A percentile compares a stretch with the other conserved stretches of the same genome.
Evolutionary conservation across 1,140 invertebrate genomes (phyloP).

Genomic region (Branchinecta lindahli): DNA sequence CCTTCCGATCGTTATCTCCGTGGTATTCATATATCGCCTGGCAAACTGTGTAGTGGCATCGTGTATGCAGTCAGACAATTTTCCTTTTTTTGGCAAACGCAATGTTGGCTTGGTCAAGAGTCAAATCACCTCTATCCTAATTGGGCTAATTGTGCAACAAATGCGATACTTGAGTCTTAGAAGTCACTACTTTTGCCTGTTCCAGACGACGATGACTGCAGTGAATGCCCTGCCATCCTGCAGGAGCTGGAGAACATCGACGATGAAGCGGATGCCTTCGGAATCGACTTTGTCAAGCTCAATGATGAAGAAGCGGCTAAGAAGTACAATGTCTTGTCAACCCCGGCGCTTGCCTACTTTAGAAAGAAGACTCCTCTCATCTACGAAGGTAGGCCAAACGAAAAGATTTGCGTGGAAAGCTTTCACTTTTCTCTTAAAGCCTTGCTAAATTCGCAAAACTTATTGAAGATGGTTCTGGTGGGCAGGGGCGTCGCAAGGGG

Average conservation of each 20-base stretch:
- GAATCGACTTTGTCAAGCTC: constrained; percentile 89
- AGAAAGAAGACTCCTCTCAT: constrained; percentile 67
- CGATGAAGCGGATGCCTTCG: constrained; percentile 77
- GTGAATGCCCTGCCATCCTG: constrained; percentile 72
- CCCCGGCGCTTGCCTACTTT: constrained; percentile 76
- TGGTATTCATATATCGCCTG: no score
- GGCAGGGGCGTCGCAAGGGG: no score
- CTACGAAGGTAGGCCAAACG: constrained; percentile 48
- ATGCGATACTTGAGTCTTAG: no score
- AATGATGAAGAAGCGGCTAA: constrained; percentile 63
- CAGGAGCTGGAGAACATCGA: constrained; percentile 81
- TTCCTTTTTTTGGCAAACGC: no score
- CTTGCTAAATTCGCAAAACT: no score
- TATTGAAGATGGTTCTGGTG: no score
- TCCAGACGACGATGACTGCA: constrained; percentile 65
- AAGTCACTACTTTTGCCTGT: constrained; percentile 15
- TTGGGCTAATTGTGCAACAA: no score
- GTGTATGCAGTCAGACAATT: no score
- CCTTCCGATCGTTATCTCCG: no score
- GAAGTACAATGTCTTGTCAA: constrained; percentile 47
- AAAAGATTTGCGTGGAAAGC: constrained; percentile 7
- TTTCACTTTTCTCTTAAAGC: constrained; percentile 8
- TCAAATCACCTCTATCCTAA: no score
- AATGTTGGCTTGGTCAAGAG: no score
- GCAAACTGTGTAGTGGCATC: no score